phyloP scores from a whole-genome alignment of 64 coral and sea anemone genomes.

The Stichodactyla helianthus region DNA sequence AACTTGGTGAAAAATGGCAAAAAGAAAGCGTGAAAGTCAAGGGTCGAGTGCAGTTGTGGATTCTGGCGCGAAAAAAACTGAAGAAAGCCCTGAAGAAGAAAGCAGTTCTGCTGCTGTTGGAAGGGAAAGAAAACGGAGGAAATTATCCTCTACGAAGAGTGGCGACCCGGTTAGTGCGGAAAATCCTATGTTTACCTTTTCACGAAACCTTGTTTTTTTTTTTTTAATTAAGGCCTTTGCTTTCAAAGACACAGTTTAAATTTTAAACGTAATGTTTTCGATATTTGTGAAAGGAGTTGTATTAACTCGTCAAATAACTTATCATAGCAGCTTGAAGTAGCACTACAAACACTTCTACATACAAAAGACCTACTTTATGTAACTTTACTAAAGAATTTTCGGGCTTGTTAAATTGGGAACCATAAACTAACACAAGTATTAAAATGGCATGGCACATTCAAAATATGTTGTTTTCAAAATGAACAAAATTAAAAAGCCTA shows the following conservation, averaged over 20 bases:
- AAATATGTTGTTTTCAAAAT: no score
- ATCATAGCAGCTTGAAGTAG: neutral
- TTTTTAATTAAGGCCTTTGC: neutral
- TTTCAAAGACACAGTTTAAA: neutral
- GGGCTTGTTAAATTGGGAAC: no score
- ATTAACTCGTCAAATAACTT: neutral
- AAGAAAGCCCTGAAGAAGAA: slow-evolving; percentile 30
- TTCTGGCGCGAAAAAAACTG: slow-evolving; percentile 33
- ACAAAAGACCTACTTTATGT: no score
- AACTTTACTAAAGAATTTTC: no score
- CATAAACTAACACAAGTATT: no score
- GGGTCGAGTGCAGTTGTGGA: slow-evolving; percentile 18
- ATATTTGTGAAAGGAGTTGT: neutral
- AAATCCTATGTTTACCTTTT: neutral
- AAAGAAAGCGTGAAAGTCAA: slow-evolving; percentile 42
- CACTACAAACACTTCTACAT: neutral
- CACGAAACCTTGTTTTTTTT: neutral
- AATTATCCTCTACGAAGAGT: slow-evolving; percentile 46
- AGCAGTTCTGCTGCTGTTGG: neutral
- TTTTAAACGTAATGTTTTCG: neutral
- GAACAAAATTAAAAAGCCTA: no score
- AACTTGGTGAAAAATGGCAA: slow-evolving; percentile 32
- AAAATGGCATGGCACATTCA: no score
- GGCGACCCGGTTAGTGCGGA: slow-evolving; percentile 57
- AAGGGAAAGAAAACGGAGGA: slow-evolving; percentile 58